These are phyloP conservation scores for Clarias fuscus DNA, from an alignment of 2,797 vertebrate genomes.

Conservation along the genomic window DNA sequence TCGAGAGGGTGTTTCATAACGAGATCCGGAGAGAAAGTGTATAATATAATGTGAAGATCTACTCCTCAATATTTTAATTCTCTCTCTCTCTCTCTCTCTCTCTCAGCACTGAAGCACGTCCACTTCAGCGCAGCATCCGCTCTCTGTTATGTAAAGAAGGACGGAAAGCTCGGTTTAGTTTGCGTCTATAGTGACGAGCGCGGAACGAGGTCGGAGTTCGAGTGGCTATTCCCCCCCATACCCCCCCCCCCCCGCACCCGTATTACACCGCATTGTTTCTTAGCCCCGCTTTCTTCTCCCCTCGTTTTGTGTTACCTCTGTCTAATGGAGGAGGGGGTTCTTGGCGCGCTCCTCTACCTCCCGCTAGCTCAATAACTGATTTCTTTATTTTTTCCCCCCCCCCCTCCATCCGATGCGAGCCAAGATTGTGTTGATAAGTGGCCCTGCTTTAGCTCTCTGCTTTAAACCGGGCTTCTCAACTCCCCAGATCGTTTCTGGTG, in stretches of 20 bases:
- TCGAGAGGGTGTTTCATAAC: constrained; percentile 47
- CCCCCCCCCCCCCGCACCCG: neutral
- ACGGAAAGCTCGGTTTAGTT: constrained; percentile 45
- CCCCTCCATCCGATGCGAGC: constrained; percentile 43
- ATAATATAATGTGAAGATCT: constrained; percentile 29
- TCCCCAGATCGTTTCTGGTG: constrained; percentile 69
- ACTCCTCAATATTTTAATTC: constrained; percentile 33
- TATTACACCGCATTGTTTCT: constrained; percentile 40
- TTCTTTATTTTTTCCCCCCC: neutral
- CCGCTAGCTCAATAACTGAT: constrained; percentile 21
- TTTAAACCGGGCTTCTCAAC: constrained; percentile 54
- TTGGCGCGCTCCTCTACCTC: constrained; percentile 21
- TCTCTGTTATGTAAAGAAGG: constrained; percentile 14
- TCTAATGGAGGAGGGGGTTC: constrained; percentile 37
- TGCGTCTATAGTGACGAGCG: neutral
- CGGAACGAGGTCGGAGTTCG: neutral
- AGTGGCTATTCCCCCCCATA: constrained; percentile 20
- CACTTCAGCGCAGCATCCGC: constrained; percentile 23
- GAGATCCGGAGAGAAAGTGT: constrained; percentile 46
- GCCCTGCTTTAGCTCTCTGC: constrained; percentile 56
- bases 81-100: neutral
- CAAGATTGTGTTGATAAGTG: constrained; percentile 59
- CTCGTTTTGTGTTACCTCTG: constrained; percentile 20
- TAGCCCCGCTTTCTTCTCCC: constrained; percentile 34
- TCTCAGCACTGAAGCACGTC: constrained; percentile 1